Conservation (phyloP, 2,888 invertebrate genomes). For the Meandrusa payeni region DNA sequence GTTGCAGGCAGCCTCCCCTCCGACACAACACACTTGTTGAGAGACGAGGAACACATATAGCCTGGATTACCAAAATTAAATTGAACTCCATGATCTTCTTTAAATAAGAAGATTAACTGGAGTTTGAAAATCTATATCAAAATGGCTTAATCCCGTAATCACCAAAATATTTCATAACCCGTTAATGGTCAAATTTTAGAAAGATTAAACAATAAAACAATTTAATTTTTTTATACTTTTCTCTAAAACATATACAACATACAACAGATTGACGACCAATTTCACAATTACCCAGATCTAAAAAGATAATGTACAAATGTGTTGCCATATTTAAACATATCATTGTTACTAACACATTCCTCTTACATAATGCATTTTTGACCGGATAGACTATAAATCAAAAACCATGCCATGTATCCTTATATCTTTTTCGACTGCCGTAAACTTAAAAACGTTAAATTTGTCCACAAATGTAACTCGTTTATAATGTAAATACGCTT, state of each 20-base stretch:
- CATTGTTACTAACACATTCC: slow-evolving; percentile 68
- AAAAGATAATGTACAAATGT: slow-evolving; percentile 13
- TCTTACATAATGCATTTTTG: slow-evolving; percentile 36
- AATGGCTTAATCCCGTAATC: not conserved
- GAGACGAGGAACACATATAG: slow-evolving; percentile 49
- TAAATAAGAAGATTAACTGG: slow-evolving; percentile 1
- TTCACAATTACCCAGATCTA: slow-evolving; percentile 4
- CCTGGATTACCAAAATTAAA: not conserved
- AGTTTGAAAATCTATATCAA: not conserved
- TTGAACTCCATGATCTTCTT: slow-evolving; percentile 10
- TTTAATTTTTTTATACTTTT: too few species aligned
- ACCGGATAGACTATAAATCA: not conserved
- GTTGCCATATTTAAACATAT: slow-evolving; percentile 70
- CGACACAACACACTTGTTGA: slow-evolving; percentile 58
- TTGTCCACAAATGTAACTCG: not conserved
- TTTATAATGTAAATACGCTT: slow-evolving; percentile 31
- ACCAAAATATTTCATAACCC: too few species aligned
- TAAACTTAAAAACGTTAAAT: slow-evolving; percentile 7
- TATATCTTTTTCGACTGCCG: slow-evolving; percentile 18
- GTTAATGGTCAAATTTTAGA: too few species aligned
- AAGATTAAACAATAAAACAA: too few species aligned
- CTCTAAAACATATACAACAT: too few species aligned
- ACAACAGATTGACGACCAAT: too few species aligned
- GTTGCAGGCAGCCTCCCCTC: slow-evolving; percentile 45
- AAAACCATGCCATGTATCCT: not conserved